Evolutionary conservation across 2,113 vertebrate genomes (phyloP), one percentile per base, ranked within the genome.

Genomic region (Neodontobutis hainanensis): DNA sequence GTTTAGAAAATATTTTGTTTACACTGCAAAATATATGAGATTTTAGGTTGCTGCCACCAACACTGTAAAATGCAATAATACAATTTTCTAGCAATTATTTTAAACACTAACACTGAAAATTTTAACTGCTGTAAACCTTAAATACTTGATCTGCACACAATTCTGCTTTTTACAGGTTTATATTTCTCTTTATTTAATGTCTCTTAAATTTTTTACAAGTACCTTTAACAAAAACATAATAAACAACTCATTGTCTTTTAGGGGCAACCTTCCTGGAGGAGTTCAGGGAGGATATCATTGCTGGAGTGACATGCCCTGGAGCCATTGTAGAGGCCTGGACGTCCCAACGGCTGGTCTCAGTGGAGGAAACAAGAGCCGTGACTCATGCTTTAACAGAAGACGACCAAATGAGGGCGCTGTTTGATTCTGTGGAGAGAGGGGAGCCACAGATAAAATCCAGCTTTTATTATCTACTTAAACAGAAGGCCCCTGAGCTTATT

Each of bases 221-320:
- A 1, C 3, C 5, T 32, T 11, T n/a, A 15, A 40, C 38, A 57
- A 2, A 32, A 6, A 2, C 5, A 6, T 40, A 11, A 38, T 61
- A 16, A 57, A 5, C n/a, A 44, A 3, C 10, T 1, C 19, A 61
- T 47, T 51, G 0, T 36, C 74, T 47, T 80, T 36, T 34, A 89
- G 88, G 67, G 68, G 69, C 65, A 46, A 52, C 65, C 42, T 84
- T 88, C 70, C 70, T 87, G 70, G 66, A 70, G 32, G 85, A 65
- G 12, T 69, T 88, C 65, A 79, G 73, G 58, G 79, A 88, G n/a
- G 69, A 81, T 49, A 78, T 87, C 49, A 80, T 78, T 48, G 10
- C 52, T 19, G 44, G 76, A 5, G 61, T 66, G 35, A 73, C 49
- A 35, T 58, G 58, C 6, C 51, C 74, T 34, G 55, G 34, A 55